phyloP scores from a whole-genome alignment of 2,113 vertebrate genomes.

The Eurypyga helias region DNA sequence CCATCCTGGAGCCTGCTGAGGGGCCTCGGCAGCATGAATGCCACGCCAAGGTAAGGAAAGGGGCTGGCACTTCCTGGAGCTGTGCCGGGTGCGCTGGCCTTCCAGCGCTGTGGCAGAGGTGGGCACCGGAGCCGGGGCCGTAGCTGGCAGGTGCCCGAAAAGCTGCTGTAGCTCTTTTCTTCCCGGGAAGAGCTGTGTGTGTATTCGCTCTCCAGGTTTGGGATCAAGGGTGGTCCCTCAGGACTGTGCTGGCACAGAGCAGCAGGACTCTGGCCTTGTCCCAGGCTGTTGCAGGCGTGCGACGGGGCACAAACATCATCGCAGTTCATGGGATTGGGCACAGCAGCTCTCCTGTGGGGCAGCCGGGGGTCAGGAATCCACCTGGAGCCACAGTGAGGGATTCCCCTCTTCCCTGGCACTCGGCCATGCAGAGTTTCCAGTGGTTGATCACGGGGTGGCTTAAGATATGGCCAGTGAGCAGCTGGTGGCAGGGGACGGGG shows the following conservation, averaged over 20 bases:
- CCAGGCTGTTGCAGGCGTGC: not conserved
- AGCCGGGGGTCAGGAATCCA: not conserved
- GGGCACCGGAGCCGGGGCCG: not conserved
- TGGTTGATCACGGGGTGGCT: not conserved
- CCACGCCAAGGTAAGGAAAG: not conserved
- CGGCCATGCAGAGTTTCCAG: not conserved
- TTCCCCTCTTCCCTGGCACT: not conserved
- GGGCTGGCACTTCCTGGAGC: not conserved
- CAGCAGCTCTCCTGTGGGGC: not conserved
- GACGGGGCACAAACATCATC: not conserved
- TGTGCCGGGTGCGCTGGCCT: not conserved
- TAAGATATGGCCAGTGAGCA: not conserved
- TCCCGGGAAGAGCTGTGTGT: accelerated
- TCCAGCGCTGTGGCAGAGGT: accelerated
- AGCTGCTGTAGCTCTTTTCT: not conserved
- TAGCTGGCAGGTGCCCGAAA: too few relatives aligned
- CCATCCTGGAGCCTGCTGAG: accelerated
- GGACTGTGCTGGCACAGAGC: not conserved
- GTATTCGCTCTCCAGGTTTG: not conserved
- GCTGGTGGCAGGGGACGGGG: not conserved
- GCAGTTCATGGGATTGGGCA: not conserved
- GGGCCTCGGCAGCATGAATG: not conserved
- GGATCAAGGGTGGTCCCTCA: not conserved
- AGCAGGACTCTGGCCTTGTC: not conserved
- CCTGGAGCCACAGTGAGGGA: not conserved